phyloP scores from a whole-genome alignment of 2,797 vertebrate species.

The Momotus momota region DNA sequence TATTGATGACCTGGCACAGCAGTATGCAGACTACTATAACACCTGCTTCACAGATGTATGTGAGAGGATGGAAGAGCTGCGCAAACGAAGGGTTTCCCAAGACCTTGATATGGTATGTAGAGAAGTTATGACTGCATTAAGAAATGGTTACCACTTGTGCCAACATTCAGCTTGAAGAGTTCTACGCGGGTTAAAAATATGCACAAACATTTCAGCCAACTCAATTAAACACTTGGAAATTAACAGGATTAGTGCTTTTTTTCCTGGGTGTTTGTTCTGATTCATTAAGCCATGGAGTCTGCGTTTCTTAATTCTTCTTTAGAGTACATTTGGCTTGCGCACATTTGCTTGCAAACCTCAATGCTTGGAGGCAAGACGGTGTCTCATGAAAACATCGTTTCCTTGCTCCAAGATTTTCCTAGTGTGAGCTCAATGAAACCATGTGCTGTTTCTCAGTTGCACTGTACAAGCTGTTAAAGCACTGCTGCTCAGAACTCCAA shows the following conservation, averaged over 20 bases:
- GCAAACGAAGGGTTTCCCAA: slow-evolving; percentile 91
- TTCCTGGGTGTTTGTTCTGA: background rate
- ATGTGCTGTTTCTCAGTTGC: background rate
- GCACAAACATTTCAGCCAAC: background rate
- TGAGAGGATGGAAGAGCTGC: slow-evolving; percentile 96
- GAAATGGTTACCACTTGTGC: background rate
- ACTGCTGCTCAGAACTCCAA: background rate
- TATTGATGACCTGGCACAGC: slow-evolving; percentile 97
- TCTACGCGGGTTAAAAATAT: background rate
- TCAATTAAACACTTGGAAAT: background rate
- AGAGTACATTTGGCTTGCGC: background rate
- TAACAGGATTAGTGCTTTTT: background rate
- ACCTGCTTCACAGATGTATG: slow-evolving; percentile 95
- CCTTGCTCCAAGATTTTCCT: background rate
- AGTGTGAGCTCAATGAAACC: background rate
- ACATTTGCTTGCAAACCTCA: background rate
- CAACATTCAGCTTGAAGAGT: background rate
- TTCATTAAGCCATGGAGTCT: slow-evolving; percentile 16
- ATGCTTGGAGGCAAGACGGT: background rate
- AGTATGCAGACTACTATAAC: slow-evolving; percentile 98
- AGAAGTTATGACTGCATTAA: background rate
- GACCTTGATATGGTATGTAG: slow-evolving; percentile 90
- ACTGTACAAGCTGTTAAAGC: background rate
- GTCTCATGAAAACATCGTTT: rapidly evolving
- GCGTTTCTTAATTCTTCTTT: background rate